Conservation (phyloP, 2,888 invertebrate species). For the Drosophila neotestacea region DNA sequence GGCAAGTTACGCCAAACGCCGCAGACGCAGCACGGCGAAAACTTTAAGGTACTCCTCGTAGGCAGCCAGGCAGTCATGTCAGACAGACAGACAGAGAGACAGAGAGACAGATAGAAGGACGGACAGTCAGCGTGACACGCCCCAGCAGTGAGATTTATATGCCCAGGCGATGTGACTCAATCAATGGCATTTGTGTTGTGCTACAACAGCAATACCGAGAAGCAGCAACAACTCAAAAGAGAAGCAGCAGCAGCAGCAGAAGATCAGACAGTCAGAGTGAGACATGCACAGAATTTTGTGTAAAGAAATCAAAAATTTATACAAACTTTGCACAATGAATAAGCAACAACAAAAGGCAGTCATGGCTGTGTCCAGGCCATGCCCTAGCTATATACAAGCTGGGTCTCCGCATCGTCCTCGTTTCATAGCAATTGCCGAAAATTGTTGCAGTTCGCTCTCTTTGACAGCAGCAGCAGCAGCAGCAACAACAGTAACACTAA, state of each 20-base stretch:
- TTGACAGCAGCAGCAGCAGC: conserved; percentile 51
- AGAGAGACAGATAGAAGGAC: conserved; percentile 14
- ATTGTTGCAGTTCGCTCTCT: conserved; percentile 67
- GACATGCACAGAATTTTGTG: conserved; percentile 82
- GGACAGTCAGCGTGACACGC: conserved; percentile 63
- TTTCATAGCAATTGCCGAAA: conserved; percentile 78
- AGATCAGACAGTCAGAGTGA: conserved; percentile 51
- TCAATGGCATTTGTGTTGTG: conserved; percentile 80
- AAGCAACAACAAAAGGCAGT: conserved; percentile 72
- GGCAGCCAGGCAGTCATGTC: conserved; percentile 12
- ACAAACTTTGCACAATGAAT: conserved; percentile 81
- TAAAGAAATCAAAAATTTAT: conserved; percentile 81
- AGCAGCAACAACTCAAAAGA: conserved; percentile 27
- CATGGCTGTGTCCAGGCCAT: conserved; percentile 51
- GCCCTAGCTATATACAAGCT: conserved; percentile 28
- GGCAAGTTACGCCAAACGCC: conserved; percentile 81
- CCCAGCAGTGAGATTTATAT: conserved; percentile 81
- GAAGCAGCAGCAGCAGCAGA: conserved; percentile 40
- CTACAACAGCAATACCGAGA: conserved; percentile 45
- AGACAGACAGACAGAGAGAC: neutral
- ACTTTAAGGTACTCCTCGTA: conserved; percentile 65
- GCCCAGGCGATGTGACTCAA: conserved; percentile 81
- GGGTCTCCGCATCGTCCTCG: conserved; percentile 36
- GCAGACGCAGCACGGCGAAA: conserved; percentile 74
- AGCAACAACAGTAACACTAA: conserved; percentile 9